Conservation (phyloP, 2,888 invertebrate species). For the Gnatocerus cornutus region DNA sequence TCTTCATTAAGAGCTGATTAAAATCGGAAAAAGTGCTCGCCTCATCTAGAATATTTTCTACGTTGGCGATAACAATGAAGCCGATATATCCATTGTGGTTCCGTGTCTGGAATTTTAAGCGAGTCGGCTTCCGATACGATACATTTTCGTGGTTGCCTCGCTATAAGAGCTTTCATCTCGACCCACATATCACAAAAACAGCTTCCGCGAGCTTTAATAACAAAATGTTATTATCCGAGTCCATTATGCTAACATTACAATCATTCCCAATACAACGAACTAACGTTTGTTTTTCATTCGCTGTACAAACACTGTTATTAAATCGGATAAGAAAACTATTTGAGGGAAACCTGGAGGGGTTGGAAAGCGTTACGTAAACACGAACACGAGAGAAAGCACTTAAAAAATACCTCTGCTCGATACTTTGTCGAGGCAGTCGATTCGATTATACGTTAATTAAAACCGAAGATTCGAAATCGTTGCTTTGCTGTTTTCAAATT, state of each 20-base stretch:
- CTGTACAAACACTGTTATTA: constrained; percentile 33
- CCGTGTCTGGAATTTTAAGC: constrained; percentile 30
- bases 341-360: not conserved
- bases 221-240: constrained; percentile 36
- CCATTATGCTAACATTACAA: constrained; percentile 39
- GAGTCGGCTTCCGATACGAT: constrained; percentile 31
- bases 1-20: not conserved
- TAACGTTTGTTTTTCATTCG: constrained; percentile 42
- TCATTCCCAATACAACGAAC: constrained; percentile 20
- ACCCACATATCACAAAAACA: constrained; percentile 42
- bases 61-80: not conserved
- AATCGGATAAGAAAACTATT: constrained; percentile 38
- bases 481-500: constrained; percentile 1
- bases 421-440: not conserved
- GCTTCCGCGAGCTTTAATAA: constrained; percentile 43
- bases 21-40: not conserved
- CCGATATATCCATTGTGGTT: constrained; percentile 5
- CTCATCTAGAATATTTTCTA: not conserved
- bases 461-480: not conserved
- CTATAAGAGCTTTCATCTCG: constrained; percentile 41
- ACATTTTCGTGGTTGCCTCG: constrained; percentile 35
- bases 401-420: constrained; percentile 8
- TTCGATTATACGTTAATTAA: constrained; percentile 11
- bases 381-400: constrained; percentile 13
- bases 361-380: constrained; percentile 12